A percentile compares a stretch with the other conserved stretches of the same genome.
Evolutionary conservation across 2,113 vertebrate species (phyloP).

Genomic region (Sylvietta virens): DNA sequence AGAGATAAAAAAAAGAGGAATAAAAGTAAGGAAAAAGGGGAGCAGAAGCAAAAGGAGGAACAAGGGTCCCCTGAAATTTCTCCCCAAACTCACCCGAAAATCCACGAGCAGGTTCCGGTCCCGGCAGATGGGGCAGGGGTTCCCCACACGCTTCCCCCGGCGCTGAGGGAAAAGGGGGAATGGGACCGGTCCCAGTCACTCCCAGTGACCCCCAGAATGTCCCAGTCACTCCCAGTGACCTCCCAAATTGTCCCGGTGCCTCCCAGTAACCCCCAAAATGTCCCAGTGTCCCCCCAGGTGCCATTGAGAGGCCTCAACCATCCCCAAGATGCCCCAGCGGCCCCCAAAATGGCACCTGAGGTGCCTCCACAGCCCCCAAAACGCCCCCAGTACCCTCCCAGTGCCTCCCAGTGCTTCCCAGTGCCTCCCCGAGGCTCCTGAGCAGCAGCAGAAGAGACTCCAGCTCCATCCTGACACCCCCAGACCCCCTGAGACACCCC

Average conservation of each 20-base stretch:
- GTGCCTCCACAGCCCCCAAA: not conserved
- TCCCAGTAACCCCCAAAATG: not conserved
- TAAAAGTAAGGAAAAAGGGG: accelerated
- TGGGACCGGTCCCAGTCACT: accelerated
- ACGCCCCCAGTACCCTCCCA: not conserved
- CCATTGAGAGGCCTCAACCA: accelerated
- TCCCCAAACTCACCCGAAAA: not conserved
- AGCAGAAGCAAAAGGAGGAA: accelerated
- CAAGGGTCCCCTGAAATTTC: accelerated
- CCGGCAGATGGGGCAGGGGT: not conserved
- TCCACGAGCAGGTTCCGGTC: not conserved
- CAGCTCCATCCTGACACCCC: no score
- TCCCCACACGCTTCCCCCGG: not conserved
- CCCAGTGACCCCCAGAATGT: not conserved
- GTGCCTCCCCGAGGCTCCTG: not conserved
- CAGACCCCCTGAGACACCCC: not conserved
- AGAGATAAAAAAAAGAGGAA: accelerated
- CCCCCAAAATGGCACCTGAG: not conserved
- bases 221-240: not conserved
- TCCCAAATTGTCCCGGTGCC: no score
- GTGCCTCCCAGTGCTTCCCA: not conserved
- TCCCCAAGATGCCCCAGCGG: not conserved
- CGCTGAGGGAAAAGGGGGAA: not conserved
- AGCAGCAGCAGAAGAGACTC: no score
- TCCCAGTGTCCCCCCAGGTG: not conserved